Percentiles rank a stretch among this genome's conserved stretches.
phyloP scores from a whole-genome alignment of 2,113 vertebrate genomes.

The Pampusana beccarii region DNA sequence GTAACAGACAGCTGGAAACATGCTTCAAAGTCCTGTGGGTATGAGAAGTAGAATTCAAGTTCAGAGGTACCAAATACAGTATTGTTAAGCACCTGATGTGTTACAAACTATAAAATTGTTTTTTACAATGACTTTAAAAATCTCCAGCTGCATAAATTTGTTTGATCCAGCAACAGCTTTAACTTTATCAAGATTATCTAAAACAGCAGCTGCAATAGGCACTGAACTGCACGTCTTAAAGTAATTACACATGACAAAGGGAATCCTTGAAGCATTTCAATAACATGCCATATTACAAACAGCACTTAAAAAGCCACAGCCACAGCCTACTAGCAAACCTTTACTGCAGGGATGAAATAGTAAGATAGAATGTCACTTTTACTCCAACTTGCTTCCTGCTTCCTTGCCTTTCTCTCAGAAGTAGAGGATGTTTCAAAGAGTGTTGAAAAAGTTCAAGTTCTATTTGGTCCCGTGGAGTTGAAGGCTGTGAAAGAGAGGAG shows the following conservation, averaged over 20 bases:
- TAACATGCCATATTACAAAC: background rate
- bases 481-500: background rate
- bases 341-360: background rate
- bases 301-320: background rate
- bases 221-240: background rate
- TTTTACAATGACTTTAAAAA: conserved; percentile 11
- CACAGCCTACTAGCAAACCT: background rate
- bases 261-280: conserved; percentile 34
- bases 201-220: conserved; percentile 21
- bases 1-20: conserved; percentile 33
- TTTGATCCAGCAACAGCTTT: conserved; percentile 15
- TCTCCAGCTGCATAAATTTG: conserved; percentile 5
- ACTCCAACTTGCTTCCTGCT: background rate
- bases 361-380: background rate
- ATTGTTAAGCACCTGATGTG: conserved; percentile 8
- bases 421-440: background rate
- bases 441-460: background rate
- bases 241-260: conserved; percentile 35
- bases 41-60: conserved; percentile 2
- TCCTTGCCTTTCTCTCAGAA: background rate
- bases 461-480: background rate
- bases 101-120: background rate
- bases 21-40: conserved; percentile 17
- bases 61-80: background rate
- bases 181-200: conserved; percentile 6